phyloP scores from a whole-genome alignment of 2,113 vertebrate genomes.

The Indri indri region DNA sequence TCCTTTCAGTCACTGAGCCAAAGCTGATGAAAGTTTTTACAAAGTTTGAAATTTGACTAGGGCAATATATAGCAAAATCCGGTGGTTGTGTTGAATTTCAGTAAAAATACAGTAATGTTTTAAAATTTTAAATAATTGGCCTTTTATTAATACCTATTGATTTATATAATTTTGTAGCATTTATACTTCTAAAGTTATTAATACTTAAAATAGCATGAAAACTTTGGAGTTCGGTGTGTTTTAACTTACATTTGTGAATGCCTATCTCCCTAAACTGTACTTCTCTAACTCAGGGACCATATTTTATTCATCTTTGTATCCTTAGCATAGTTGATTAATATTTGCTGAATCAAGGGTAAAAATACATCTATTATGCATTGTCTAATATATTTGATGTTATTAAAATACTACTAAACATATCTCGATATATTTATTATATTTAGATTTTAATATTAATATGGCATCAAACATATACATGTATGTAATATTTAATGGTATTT shows the following conservation, averaged over 20 bases:
- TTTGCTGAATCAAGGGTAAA: not conserved
- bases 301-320: conserved; percentile 24
- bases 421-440: not conserved
- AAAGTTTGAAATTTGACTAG: conserved; percentile 30
- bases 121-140: not conserved
- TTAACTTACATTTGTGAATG: conserved; percentile 2
- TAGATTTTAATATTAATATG: not conserved
- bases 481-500: not conserved
- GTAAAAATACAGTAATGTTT: conserved; percentile 12
- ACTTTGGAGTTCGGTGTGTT: not conserved
- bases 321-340: not conserved
- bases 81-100: conserved; percentile 16
- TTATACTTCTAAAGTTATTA: conserved; percentile 35
- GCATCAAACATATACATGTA: not conserved
- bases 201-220: conserved; percentile 31
- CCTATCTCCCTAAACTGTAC: not conserved
- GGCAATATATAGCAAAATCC: not conserved
- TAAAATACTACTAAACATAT: not conserved
- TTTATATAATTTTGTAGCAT: conserved; percentile 7
- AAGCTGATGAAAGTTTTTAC: conserved; percentile 7
- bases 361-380: not conserved
- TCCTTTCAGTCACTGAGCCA: not conserved
- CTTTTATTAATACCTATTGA: not conserved
- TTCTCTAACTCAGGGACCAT: not conserved
- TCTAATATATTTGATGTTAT: not conserved